Percentiles rank a stretch among this genome's conserved stretches.
Evolutionary conservation across 2,113 vertebrate genomes (phyloP).

Genomic region (Elephantulus edwardii): DNA sequence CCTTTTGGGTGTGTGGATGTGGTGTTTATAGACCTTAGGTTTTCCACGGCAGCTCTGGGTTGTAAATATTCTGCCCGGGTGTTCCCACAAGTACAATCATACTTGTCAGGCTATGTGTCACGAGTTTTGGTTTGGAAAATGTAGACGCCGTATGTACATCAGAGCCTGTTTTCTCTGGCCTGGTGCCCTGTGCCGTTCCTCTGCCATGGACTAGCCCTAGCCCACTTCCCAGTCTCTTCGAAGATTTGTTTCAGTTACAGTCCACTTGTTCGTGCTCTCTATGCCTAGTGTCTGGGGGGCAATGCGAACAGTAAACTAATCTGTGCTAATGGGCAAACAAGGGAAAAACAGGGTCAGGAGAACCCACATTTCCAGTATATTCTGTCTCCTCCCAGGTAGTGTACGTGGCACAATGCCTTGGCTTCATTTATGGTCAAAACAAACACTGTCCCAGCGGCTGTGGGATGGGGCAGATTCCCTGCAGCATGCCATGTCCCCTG

Average conservation of each 20-base stretch:
- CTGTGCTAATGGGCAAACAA: slow-evolving; percentile 56
- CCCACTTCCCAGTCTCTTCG: slow-evolving; percentile 52
- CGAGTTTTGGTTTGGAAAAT: slow-evolving; percentile 63
- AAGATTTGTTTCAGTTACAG: slow-evolving; percentile 59
- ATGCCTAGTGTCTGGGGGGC: slow-evolving; percentile 54
- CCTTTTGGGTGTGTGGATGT: slow-evolving; percentile 48
- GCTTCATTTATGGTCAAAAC: not conserved
- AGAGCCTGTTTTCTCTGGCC: slow-evolving; percentile 52
- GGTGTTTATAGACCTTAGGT: slow-evolving; percentile 60
- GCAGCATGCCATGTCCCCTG: not conserved
- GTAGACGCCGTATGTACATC: not conserved
- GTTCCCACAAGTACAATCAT: slow-evolving; percentile 61
- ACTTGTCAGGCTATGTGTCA: slow-evolving; percentile 57
- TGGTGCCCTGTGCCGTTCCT: not conserved
- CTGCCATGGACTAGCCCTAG: not conserved
- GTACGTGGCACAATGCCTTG: not conserved
- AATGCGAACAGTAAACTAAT: slow-evolving; percentile 59
- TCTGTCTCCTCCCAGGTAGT: not conserved
- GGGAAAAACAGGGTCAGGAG: slow-evolving; percentile 51
- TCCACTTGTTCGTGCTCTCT: slow-evolving; percentile 47
- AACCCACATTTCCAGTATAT: not conserved
- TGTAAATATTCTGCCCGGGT: slow-evolving; percentile 65
- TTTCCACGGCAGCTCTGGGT: slow-evolving; percentile 44
- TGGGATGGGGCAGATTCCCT: not conserved
- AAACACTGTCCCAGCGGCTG: not conserved